These are phyloP conservation scores for Caenorhabditis macrosperma DNA, from an alignment of 2,888 invertebrate genomes.

Conservation along the genomic window DNA sequence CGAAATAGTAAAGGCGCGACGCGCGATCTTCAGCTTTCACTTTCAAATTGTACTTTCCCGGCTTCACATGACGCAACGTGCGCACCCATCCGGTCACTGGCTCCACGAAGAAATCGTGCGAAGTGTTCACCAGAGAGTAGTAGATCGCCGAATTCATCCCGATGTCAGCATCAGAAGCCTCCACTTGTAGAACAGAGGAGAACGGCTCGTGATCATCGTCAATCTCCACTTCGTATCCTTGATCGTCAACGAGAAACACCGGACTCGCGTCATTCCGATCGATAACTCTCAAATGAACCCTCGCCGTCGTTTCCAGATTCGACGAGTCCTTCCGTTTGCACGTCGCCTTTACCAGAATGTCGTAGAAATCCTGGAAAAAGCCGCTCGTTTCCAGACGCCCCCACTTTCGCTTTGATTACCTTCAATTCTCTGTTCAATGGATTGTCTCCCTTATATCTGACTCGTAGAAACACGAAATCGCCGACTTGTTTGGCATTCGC, in stretches of 20 bases:
- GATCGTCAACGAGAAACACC: conserved; percentile 88
- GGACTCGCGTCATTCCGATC: conserved; percentile 88
- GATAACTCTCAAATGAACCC: conserved; percentile 76
- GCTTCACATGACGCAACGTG: conserved; percentile 60
- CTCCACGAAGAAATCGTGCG: conserved; percentile 91
- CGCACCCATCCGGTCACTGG: conserved; percentile 85
- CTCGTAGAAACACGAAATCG: conserved; percentile 93
- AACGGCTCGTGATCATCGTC: conserved; percentile 67
- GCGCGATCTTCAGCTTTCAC: conserved; percentile 75
- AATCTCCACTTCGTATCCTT: conserved; percentile 85
- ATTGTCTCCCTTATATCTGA: conserved; percentile 91
- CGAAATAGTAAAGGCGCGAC: conserved; percentile 71
- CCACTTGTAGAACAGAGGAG: conserved; percentile 80
- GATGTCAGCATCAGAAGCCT: conserved; percentile 95
- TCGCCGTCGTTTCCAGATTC: conserved; percentile 77
- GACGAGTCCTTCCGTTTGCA: conserved; percentile 83
- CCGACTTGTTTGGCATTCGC: conserved; percentile 84
- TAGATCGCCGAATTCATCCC: conserved; percentile 97
- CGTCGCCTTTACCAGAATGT: conserved; percentile 85
- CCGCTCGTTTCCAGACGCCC: no score
- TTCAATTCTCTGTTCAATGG: conserved; percentile 94
- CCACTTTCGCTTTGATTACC: no score
- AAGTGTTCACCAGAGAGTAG: conserved; percentile 86
- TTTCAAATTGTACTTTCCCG: conserved; percentile 67
- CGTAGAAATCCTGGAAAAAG: conserved; percentile 68